Percentiles rank a stretch among this genome's conserved stretches.
Evolutionary conservation across 2,888 invertebrate genomes (phyloP).

Genomic region (Orchesellides sinensis): DNA sequence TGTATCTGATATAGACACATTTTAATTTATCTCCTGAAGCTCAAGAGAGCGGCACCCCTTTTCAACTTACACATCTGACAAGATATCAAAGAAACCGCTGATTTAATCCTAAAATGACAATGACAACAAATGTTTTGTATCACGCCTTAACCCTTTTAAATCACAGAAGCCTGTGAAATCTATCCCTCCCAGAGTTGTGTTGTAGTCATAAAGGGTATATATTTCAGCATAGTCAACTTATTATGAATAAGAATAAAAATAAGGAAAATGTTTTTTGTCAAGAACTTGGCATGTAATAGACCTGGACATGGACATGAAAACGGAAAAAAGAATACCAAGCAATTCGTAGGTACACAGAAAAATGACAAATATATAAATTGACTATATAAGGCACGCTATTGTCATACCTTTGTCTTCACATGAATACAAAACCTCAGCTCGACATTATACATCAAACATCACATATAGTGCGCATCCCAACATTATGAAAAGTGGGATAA

Average conservation of each 20-base stretch:
- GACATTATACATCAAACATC: background rate
- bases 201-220: background rate
- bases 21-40: slow-evolving; percentile 39
- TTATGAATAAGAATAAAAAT: slow-evolving; percentile 9
- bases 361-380: background rate
- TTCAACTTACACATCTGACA: slow-evolving; percentile 32
- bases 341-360: no score
- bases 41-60: slow-evolving; percentile 29
- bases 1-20: slow-evolving; percentile 24
- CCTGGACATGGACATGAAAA: no score
- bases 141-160: slow-evolving; percentile 67
- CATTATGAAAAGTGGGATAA: slow-evolving; percentile 6
- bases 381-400: background rate
- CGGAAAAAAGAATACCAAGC: background rate
- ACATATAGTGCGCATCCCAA: background rate
- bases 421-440: background rate
- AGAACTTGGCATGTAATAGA: no score
- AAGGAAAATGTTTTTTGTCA: background rate
- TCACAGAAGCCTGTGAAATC: slow-evolving; percentile 55
- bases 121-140: slow-evolving; percentile 63
- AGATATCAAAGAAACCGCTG: slow-evolving; percentile 52
- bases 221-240: no score
- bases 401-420: background rate
- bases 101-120: slow-evolving; percentile 58
- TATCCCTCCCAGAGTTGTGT: slow-evolving; percentile 31